Evolutionary conservation across 2,113 vertebrate genomes (phyloP), one percentile per base, ranked within the genome.

Genomic region (Pardalotus punctatus): DNA sequence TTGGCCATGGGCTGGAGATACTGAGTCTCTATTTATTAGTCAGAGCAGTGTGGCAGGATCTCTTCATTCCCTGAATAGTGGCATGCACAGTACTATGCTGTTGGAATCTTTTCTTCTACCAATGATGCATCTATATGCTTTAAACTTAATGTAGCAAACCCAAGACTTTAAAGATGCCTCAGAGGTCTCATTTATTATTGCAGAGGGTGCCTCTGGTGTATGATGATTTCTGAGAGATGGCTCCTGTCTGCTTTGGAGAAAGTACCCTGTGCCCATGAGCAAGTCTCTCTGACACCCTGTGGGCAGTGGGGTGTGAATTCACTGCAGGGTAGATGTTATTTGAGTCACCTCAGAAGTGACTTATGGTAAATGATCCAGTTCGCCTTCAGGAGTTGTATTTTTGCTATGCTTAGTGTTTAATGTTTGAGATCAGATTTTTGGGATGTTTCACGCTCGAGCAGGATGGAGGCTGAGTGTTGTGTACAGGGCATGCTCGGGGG

Each of bases 401-500:
- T 80, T 24, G 22, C 73, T 43, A 40, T 15, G 5, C 35, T 70
- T 71, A 58, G 85, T 73, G 10, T 21, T 58, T 42, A 28, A 9
- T 43, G 28, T 62, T 82, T 56, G 73, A 92, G 22, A 31, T 66
- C 19, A 88, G 88, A 51, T n/a, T 92, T 81, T 45, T 58, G 78
- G 28, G 53, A 15, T 61, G 23, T 66, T 87, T 96, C 22, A 60
- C 76, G 62, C 81, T 86, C 50, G 62, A 95, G 14, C 54, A 42
- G 57, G 65, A 29, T 70, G 73, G 47, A 40, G 8, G 12, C 38
- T 10, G 19, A 23, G 43, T 31, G 35, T 12, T 65, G 10, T 27
- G 45, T 48, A 21, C 13, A 23, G 47, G 54, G 22, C 1, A 0
- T 16, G 17, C 21, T 5, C 0, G 0, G 35, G 42, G 35, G 28